phyloP scores from a whole-genome alignment of 2,113 vertebrate genomes.

The Oreocharis arfaki region DNA sequence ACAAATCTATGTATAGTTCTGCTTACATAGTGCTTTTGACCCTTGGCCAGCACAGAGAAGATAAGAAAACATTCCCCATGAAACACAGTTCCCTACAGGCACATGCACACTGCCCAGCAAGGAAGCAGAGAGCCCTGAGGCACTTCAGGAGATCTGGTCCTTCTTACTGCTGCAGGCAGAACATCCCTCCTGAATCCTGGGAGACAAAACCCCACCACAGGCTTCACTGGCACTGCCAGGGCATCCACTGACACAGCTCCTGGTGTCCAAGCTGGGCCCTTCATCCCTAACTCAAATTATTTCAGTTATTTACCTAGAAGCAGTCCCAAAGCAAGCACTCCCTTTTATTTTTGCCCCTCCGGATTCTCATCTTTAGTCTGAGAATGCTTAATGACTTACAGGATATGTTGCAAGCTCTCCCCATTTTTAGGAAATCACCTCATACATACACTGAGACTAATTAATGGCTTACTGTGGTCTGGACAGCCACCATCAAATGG shows the following conservation, averaged over 20 bases:
- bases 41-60: neutral
- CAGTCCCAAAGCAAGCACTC: neutral
- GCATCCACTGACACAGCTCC: neutral
- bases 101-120: neutral
- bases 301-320: neutral
- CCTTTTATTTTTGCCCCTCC: neutral
- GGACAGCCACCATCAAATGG: neutral
- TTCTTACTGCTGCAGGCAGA: neutral
- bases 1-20: neutral
- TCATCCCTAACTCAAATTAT: neutral
- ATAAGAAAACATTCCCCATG: neutral
- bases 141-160: neutral
- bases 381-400: neutral
- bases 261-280: neutral
- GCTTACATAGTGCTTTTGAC: neutral
- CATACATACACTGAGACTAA: neutral
- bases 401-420: neutral
- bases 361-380: neutral
- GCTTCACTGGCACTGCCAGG: neutral
- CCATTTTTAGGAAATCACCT: neutral
- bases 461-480: neutral
- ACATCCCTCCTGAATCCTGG: neutral
- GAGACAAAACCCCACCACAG: neutral
- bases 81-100: neutral
- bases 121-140: neutral